A percentile compares a stretch with the other conserved stretches of the same genome.
Conservation (phyloP, 1,140 invertebrate genomes). For the Cyrtorhinus lividipennis region DNA sequence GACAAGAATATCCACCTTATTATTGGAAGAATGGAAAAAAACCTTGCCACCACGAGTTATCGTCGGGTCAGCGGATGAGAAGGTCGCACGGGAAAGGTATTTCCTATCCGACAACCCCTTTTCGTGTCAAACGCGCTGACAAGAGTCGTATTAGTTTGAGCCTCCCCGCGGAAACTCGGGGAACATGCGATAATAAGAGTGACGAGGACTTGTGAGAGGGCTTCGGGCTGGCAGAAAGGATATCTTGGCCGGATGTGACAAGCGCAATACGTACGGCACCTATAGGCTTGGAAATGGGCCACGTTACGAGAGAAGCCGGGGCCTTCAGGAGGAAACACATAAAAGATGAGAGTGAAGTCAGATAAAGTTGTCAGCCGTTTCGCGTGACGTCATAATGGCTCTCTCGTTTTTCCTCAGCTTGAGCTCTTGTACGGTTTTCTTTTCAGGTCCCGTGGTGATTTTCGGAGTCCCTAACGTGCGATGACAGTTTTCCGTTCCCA, state of each 20-base stretch:
- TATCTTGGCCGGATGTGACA: background rate
- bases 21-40: too few species aligned
- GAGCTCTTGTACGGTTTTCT: background rate
- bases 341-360: background rate
- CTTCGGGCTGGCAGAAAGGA: background rate
- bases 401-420: background rate
- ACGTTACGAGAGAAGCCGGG: background rate
- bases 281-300: background rate
- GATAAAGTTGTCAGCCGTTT: background rate
- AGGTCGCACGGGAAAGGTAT: background rate
- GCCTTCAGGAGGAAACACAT: background rate
- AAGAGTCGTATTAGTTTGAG: background rate
- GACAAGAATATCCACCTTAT: too few species aligned
- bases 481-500: too few species aligned
- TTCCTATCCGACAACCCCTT: background rate
- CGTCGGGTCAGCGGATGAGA: too few species aligned
- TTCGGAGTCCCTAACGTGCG: background rate
- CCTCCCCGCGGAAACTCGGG: background rate
- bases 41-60: too few species aligned
- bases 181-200: background rate
- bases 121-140: background rate
- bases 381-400: constrained; percentile 6
- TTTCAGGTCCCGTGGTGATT: background rate
- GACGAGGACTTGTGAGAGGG: background rate
- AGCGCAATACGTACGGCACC: background rate